Evolutionary conservation across 2,113 vertebrate genomes (phyloP).

Genomic region (Istiophorus platypterus): DNA sequence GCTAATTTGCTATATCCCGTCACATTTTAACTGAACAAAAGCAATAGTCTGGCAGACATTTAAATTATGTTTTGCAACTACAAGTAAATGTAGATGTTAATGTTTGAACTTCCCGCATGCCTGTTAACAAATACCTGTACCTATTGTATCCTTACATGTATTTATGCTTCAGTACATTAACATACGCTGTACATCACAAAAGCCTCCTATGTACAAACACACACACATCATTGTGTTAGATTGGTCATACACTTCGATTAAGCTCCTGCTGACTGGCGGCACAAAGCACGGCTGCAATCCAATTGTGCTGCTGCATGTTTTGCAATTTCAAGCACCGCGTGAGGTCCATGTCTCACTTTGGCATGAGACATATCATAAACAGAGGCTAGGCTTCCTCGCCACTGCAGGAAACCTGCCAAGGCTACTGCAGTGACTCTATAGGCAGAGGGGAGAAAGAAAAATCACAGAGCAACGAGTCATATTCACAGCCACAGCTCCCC

Average conservation of each 20-base stretch:
- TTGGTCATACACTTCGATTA: slow-evolving; percentile 79
- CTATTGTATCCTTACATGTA: slow-evolving; percentile 19
- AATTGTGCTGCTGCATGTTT: slow-evolving; percentile 75
- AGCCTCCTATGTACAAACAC: slow-evolving; percentile 33
- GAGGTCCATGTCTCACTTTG: slow-evolving; percentile 73
- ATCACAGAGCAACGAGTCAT: slow-evolving; percentile 53
- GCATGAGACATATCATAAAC: slow-evolving; percentile 76
- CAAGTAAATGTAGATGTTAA: slow-evolving; percentile 6
- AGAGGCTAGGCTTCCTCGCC: slow-evolving; percentile 55
- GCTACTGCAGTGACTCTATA: slow-evolving; percentile 46
- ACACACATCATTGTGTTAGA: slow-evolving; percentile 59
- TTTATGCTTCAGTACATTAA: slow-evolving; percentile 35
- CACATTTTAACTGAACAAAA: slow-evolving; percentile 33
- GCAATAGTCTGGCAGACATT: slow-evolving; percentile 6
- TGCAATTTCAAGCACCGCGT: slow-evolving; percentile 75
- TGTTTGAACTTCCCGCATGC: slow-evolving; percentile 21
- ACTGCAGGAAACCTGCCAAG: slow-evolving; percentile 64
- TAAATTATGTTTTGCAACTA: not conserved
- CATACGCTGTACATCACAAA: slow-evolving; percentile 43
- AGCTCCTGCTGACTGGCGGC: slow-evolving; percentile 75
- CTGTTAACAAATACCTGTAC: slow-evolving; percentile 14
- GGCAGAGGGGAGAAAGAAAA: slow-evolving; percentile 25
- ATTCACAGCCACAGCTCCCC: slow-evolving; percentile 41
- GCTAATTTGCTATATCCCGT: slow-evolving; percentile 49
- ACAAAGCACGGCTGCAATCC: slow-evolving; percentile 71